Evolutionary conservation across 53 echinoderm and acorn worm genomes (phyloP).

Genomic region (Temnopleurus reevesii): DNA sequence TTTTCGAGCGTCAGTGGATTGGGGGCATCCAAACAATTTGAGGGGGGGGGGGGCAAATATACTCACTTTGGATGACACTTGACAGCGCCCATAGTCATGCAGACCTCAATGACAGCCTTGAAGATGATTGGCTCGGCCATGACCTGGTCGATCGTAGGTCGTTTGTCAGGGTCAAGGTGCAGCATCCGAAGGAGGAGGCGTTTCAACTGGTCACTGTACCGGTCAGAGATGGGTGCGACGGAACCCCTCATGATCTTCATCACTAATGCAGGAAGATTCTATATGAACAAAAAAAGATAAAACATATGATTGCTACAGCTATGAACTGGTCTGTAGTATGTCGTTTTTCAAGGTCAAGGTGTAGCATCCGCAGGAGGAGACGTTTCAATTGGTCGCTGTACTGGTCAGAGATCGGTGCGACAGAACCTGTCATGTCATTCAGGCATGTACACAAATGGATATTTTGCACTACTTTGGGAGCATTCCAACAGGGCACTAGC

Average conservation of each 20-base stretch:
- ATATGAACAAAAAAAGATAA: not conserved
- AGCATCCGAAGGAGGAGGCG: slow-evolving; percentile 88
- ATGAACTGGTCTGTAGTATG: too few relatives aligned
- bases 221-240: slow-evolving; percentile 92
- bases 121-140: slow-evolving; percentile 96
- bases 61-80: slow-evolving; percentile 81
- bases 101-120: slow-evolving; percentile 77
- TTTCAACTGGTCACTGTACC: slow-evolving; percentile 86
- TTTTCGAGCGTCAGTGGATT: too few relatives aligned
- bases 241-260: slow-evolving; percentile 99
- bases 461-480: too few relatives aligned
- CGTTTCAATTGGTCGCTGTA: slow-evolving; percentile 78
- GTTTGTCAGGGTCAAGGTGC: slow-evolving; percentile 88
- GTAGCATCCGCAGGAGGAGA: slow-evolving; percentile 78
- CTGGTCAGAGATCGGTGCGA: too few relatives aligned
- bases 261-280: slow-evolving; percentile 96
- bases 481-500: too few relatives aligned
- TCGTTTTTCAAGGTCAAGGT: too few relatives aligned
- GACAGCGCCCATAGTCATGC: slow-evolving; percentile 91
- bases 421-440: too few relatives aligned
- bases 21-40: too few relatives aligned
- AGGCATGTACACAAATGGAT: too few relatives aligned
- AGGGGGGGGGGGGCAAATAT: too few relatives aligned
- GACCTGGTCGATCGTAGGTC: slow-evolving; percentile 95
- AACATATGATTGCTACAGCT: too few relatives aligned